A percentile compares a stretch with the other conserved stretches of the same genome.
Evolutionary conservation across 2,113 vertebrate genomes (phyloP).

Genomic region (Pithys albifrons): DNA sequence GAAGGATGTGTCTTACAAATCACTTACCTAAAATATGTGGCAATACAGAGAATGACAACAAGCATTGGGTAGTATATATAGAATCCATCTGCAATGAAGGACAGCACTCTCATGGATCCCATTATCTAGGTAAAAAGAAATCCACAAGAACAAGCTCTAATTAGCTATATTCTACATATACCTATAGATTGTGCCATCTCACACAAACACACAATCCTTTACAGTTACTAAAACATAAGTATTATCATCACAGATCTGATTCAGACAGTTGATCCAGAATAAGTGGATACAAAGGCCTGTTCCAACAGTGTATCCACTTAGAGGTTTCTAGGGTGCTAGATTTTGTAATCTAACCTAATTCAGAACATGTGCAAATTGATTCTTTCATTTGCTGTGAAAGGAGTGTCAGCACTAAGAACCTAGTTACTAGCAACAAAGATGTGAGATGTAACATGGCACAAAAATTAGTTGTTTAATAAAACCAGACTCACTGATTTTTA

Average conservation of each 20-base stretch:
- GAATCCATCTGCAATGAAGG: constrained; percentile 93
- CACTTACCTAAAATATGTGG: constrained; percentile 90
- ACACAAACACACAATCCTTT: background rate
- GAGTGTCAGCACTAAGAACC: background rate
- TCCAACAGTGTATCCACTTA: background rate
- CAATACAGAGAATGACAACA: constrained; percentile 91
- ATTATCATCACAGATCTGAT: background rate
- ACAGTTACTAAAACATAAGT: background rate
- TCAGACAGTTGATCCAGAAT: background rate
- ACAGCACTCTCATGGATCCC: constrained; percentile 91
- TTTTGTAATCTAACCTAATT: background rate
- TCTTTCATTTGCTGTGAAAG: background rate
- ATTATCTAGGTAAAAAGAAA: constrained; percentile 84
- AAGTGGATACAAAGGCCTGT: background rate
- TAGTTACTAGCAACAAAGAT: background rate
- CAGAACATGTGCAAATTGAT: background rate
- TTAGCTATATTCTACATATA: background rate
- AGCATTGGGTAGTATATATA: constrained; percentile 98
- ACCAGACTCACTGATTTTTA: background rate
- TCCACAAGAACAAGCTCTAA: background rate
- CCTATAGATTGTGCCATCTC: background rate
- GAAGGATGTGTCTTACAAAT: background rate
- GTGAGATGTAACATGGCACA: background rate
- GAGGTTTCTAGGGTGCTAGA: background rate
- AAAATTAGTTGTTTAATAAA: background rate